These are phyloP conservation scores for Ganaspis sp. DNA, from an alignment of 1,140 invertebrate genomes.

Conservation along the genomic window DNA sequence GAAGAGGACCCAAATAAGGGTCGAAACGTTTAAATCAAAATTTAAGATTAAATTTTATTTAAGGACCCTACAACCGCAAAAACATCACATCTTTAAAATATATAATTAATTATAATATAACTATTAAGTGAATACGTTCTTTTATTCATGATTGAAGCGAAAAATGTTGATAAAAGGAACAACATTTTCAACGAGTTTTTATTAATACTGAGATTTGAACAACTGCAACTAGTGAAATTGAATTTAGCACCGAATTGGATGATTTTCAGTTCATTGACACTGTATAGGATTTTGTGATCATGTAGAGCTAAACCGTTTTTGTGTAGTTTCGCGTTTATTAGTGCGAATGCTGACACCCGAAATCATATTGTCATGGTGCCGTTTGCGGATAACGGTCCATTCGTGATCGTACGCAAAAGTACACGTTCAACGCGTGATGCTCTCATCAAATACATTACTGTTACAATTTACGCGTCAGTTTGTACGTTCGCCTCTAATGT, in stretches of 20 bases:
- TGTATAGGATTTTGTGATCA: background rate
- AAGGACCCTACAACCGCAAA: too few relatives aligned
- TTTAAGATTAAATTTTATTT: too few relatives aligned
- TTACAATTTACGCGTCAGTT: slow-evolving; percentile 56
- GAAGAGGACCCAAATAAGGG: too few relatives aligned
- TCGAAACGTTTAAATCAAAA: too few relatives aligned
- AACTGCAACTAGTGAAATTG: too few relatives aligned
- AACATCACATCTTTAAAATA: too few relatives aligned
- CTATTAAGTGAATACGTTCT: too few relatives aligned
- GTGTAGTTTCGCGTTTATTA: slow-evolving; percentile 16
- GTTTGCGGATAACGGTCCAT: background rate
- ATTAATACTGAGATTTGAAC: too few relatives aligned
- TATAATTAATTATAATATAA: too few relatives aligned
- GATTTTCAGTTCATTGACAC: background rate
- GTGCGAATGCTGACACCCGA: background rate
- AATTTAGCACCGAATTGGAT: background rate
- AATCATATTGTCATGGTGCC: slow-evolving; percentile 14
- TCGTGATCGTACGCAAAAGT: slow-evolving; percentile 39
- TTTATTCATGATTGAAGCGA: too few relatives aligned
- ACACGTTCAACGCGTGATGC: slow-evolving; percentile 48
- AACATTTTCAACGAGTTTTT: too few relatives aligned
- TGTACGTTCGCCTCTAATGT: slow-evolving; percentile 34
- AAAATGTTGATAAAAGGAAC: too few relatives aligned
- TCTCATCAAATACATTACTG: slow-evolving; percentile 67
- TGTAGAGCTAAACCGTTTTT: background rate